These are phyloP conservation scores for Oncopeltus fasciatus DNA, from an alignment of 1,140 invertebrate species.

Conservation along the genomic window DNA sequence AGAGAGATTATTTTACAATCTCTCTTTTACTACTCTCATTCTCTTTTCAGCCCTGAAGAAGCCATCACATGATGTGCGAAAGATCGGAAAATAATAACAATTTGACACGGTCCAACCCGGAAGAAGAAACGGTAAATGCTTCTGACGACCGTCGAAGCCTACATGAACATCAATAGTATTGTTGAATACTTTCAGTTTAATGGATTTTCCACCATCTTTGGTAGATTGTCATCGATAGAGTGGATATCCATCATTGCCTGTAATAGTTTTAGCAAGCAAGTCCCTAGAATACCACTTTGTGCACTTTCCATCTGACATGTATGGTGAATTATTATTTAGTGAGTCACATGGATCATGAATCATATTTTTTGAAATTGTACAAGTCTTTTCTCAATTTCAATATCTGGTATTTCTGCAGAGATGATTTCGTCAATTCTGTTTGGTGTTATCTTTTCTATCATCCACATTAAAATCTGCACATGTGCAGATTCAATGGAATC, in stretches of 20 bases:
- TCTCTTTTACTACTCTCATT: too few species aligned
- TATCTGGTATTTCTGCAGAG: conserved; percentile 19
- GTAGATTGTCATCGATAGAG: conserved; percentile 15
- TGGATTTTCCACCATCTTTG: conserved; percentile 10
- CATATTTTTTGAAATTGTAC: conserved; percentile 28
- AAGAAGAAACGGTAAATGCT: too few species aligned
- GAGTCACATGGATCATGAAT: conserved; percentile 29
- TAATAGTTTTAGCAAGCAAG: conserved; percentile 25
- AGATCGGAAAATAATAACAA: too few species aligned
- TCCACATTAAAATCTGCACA: conserved; percentile 28
- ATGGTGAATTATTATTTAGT: conserved; percentile 28
- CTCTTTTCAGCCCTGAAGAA: too few species aligned
- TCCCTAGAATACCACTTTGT: conserved; percentile 23
- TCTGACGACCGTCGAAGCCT: too few species aligned
- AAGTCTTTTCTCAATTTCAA: conserved; percentile 21
- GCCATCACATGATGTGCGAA: too few species aligned
- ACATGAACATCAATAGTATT: conserved; percentile 10
- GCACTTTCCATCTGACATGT: conserved; percentile 32
- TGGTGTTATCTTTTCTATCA: conserved; percentile 20
- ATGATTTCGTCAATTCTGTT: conserved; percentile 23
- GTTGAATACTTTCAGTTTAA: neutral
- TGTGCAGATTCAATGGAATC: too few species aligned
- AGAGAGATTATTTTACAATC: too few species aligned
- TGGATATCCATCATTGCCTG: too few species aligned
- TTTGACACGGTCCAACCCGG: too few species aligned